phyloP scores from a whole-genome alignment of 2,888 invertebrate species.

The Apamea anceps region DNA sequence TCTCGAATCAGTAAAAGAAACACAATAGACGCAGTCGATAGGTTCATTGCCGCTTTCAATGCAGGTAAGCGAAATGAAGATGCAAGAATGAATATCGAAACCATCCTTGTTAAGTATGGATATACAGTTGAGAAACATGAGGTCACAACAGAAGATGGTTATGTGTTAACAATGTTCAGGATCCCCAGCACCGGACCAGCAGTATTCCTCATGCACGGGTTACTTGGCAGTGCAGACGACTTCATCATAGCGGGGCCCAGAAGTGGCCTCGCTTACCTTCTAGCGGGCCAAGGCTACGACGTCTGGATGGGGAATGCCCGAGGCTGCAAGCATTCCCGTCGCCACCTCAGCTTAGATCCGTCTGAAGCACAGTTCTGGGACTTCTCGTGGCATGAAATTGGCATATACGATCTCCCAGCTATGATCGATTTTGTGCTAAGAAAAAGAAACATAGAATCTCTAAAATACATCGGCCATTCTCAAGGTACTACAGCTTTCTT shows the following conservation, averaged over 20 bases:
- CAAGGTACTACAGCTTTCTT: conserved; percentile 91
- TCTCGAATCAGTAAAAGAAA: conserved; percentile 67
- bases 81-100: conserved; percentile 68
- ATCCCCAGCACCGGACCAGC: conserved; percentile 77
- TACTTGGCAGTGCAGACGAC: conserved; percentile 81
- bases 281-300: conserved; percentile 92
- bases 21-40: conserved; percentile 66
- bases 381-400: conserved; percentile 96
- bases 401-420: conserved; percentile 93
- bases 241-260: conserved; percentile 78
- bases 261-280: conserved; percentile 81
- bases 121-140: conserved; percentile 74
- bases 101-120: conserved; percentile 77
- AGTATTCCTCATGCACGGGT: conserved; percentile 83
- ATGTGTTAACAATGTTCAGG: conserved; percentile 75
- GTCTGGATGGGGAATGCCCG: conserved; percentile 95
- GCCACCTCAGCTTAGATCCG: conserved; percentile 85
- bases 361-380: conserved; percentile 90
- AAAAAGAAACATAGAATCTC: conserved; percentile 83
- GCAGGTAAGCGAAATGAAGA: conserved; percentile 75
- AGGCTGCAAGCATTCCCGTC: conserved; percentile 92
- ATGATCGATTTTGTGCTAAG: conserved; percentile 93
- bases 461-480: conserved; percentile 94
- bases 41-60: conserved; percentile 68
- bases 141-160: conserved; percentile 79